Evolutionary conservation across 2,888 invertebrate genomes (phyloP), one percentile per base, ranked within the genome.

Genomic region (Watsonalla cultraria): DNA sequence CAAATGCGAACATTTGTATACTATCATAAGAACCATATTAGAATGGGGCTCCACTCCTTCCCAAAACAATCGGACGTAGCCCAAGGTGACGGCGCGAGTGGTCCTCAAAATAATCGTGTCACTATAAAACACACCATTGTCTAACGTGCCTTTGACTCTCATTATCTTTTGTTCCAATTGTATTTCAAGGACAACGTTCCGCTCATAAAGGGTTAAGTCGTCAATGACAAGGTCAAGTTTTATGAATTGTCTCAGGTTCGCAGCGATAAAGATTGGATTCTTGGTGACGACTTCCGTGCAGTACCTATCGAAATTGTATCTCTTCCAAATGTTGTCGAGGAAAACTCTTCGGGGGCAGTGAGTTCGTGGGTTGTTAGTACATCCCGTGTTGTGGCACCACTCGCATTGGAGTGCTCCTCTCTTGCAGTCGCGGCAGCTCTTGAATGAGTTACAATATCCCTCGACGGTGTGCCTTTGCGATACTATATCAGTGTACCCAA

Each of bases 41-140:
- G 80, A 79, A 47, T 64, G 66, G 7, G 76, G 77, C 35, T 76
- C 73, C 5, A 64, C 67, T 24, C 77, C 72, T 0, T 76, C 74
- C 77, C 76, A 78, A 8, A 68, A 50, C 13, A 80, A 49, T 42
- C 64, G 64, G 24, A 70, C 47, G 9, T 60, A 47, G 0, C 74
- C 76, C 7, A 74, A 50, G 33, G 57, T 53, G 4, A 71, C 49
- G 35, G 55, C 65, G 7, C 52, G 52, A 11, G 39, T 47, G 0
- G 55, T 58, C 6, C 54, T 61, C n/a, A 65, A 24, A 13, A 55
- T 52, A 5, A 53, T 34, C 0, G 58, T 52, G 52, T 65, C 66
- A 13, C 65, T 67, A 9, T 55, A 58, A 11, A 62, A 58, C 1
- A 54, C 55, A 37, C 58, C 58, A 0, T 53, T 55, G 6, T 64